Base-by-base conservation (phyloP, 2,113 vertebrate species). In the Chunga burmeisteri region DNA sequence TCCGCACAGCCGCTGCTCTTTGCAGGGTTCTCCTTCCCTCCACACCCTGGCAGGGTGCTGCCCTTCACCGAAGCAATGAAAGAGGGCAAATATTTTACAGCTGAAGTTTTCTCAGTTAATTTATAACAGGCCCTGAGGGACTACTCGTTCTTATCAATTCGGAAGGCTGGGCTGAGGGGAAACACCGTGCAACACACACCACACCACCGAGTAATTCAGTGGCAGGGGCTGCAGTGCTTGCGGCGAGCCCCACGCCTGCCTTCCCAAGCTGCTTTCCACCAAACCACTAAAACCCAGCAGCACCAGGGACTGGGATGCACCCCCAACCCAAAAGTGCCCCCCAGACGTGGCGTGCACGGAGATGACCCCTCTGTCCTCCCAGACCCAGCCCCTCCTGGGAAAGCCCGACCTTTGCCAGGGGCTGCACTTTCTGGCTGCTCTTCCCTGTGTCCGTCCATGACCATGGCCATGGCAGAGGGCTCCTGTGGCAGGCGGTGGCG, bases 311-410 rank as follows among this genome's bases (percentile, higher is more conserved):
- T 17, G 16, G 18, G 22, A 30, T 10, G 36, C 26, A 23, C 14
- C 55, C 46, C 66, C 44, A 34, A 5, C 29, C 29, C 34, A 13
- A 22, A 52, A 34, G 21, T 5, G 2, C 47, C 38, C 49, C 56
- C 38, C 34, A 10, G 34, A 47, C 1, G 22, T 26, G 52, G 12
- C 4, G 4, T 3, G 15, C 42, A 8, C 0, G 4, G n/a, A 18
- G 27, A 42, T n/a, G 44, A 66, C 61, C n/a, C 2, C 0, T 23
- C 34, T 15, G 12, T 49, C 62, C 25, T 11, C 25, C 5, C 47
- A n/a, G 21, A 36, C 13, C 36, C 32, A 36, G 38, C 25, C 38
- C 1, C 2, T 63, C 58, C 66, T 11, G 36, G 13, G 9, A 44
- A 19, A 29, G 12, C 7, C 52, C 7, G 3, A 38, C 40, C 17